phyloP scores from a whole-genome alignment of 2,113 vertebrate species.

The Guaruba guarouba region DNA sequence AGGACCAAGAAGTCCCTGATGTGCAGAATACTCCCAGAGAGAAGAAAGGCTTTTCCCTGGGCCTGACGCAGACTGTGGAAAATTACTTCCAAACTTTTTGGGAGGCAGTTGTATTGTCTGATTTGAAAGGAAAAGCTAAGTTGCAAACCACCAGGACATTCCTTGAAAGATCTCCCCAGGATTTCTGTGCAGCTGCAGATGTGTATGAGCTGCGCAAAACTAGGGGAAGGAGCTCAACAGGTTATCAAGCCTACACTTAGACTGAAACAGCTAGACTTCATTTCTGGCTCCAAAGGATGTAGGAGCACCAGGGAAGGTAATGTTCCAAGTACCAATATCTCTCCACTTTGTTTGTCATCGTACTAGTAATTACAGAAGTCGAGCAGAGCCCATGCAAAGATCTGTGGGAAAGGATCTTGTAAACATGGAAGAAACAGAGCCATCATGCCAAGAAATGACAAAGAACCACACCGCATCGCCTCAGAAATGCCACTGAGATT shows the following conservation, averaged over 20 bases:
- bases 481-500: neutral
- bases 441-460: neutral
- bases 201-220: neutral
- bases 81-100: neutral
- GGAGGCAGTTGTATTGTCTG: neutral
- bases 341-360: neutral
- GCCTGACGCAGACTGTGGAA: neutral
- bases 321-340: neutral
- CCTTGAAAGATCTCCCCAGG: neutral
- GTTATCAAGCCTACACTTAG: neutral
- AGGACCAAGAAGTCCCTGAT: neutral
- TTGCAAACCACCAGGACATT: neutral
- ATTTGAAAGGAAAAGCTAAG: neutral
- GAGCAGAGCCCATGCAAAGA: neutral
- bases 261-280: neutral
- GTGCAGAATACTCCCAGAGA: neutral
- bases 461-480: neutral
- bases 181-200: neutral
- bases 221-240: neutral
- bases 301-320: neutral
- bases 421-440: neutral
- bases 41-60: neutral
- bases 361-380: neutral
- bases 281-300: neutral
- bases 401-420: neutral